Base-by-base conservation (phyloP, 35 echinoderm and acorn worm species). In the Stichopus chloronotus region DNA sequence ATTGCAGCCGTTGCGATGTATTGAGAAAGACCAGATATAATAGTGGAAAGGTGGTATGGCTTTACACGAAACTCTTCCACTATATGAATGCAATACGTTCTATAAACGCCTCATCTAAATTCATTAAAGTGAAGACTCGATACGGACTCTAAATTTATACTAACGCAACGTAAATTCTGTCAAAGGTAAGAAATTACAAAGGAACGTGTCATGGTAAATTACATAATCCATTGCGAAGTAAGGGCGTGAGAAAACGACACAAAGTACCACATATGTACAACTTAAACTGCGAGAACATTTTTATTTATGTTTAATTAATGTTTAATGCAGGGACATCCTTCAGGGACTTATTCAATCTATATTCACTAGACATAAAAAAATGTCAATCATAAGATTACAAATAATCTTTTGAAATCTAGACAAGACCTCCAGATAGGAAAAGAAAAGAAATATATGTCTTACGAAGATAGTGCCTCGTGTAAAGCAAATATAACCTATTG, bases 11-110 rank as follows among this genome's bases (percentile, higher is more conserved):
- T 74, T 14, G 14, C 19, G 61, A 74, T 74, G 69, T 16, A 16
- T 74, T 74, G 69, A 74, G 6, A 74, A 74, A 74, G 11, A 74
- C 69, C 69, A 74, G 69, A 14, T 74, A 74, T 74, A 21, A 74
- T 43, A 74, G 69, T n/a, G 22, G 17, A n/a, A 74, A 19, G 19
- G 11, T 74, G 69, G 69, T 19, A 74, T 74, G 19, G 19, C 69
- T 74, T 74, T 74, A 19, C 30, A 43, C 30, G 30, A 43, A 43
- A 43, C 30, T 43, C 30, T 43, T 43, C 30, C 3, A 43, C 30
- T 43, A 43, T 43, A 43, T 43, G 30, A 61, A 74, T n/a, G 69
- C 69, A 74, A 74, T 74, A 74, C 69, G 69, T 74, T 74, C 69
- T 74, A 20, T 74, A 74, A 74, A 74, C 69, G 69, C 22, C 17